Evolutionary conservation across 2,113 vertebrate species (phyloP).

Genomic region (Pelmatolapia mariae): DNA sequence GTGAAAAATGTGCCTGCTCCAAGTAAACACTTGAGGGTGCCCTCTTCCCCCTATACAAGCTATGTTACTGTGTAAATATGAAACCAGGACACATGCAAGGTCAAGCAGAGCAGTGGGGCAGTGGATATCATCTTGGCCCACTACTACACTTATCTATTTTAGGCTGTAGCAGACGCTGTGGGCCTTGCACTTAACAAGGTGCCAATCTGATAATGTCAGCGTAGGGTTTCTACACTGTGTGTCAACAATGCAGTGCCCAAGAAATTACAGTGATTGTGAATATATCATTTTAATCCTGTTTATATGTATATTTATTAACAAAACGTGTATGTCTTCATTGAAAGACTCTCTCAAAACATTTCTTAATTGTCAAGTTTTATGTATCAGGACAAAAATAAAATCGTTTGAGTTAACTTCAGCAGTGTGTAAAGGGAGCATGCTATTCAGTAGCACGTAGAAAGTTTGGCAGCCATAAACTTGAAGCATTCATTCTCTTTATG

Average conservation of each 20-base stretch:
- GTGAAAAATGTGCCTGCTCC: background rate
- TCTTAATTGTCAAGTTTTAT: background rate
- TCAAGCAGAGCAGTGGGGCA: background rate
- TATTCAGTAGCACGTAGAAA: background rate
- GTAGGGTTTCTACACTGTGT: background rate
- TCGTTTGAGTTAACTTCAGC: background rate
- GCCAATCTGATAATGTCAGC: slow-evolving; percentile 7
- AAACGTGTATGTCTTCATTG: background rate
- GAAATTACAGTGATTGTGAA: background rate
- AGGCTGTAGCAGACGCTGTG: background rate
- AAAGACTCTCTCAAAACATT: background rate
- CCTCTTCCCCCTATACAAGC: background rate
- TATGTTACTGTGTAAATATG: background rate
- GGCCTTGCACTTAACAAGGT: background rate
- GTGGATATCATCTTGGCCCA: background rate
- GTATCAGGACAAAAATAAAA: background rate
- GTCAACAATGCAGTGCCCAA: background rate
- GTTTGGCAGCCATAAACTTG: background rate
- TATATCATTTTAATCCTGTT: background rate
- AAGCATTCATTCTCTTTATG: background rate
- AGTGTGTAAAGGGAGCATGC: background rate
- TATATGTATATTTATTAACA: background rate
- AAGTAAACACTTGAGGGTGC: background rate
- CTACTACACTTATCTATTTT: background rate
- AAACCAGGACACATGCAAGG: background rate